Evolutionary conservation across 1,140 invertebrate genomes (phyloP).

Genomic region (Tetragnatha versicolor): DNA sequence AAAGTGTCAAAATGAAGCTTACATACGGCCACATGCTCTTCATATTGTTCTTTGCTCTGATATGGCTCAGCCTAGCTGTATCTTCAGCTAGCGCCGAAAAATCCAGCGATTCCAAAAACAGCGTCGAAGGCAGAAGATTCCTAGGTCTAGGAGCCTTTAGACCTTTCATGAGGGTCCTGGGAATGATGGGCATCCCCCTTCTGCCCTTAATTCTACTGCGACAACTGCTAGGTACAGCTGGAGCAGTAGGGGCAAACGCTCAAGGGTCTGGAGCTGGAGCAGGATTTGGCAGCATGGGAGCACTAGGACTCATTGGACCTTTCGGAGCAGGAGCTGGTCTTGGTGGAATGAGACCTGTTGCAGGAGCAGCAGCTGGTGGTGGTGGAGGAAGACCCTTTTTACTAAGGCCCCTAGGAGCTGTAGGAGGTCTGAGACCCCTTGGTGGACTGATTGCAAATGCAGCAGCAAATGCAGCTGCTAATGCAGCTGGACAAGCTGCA

Average conservation of each 20-base stretch:
- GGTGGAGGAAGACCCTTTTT: not conserved
- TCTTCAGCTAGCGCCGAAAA: not conserved
- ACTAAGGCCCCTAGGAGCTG: constrained; percentile 4
- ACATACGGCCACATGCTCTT: not conserved
- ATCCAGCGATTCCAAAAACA: not conserved
- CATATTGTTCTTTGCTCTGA: not conserved
- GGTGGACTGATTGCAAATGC: no score
- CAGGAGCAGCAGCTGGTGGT: not conserved
- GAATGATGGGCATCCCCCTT: constrained; percentile 51
- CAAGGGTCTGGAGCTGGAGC: constrained; percentile 36
- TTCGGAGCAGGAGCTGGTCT: constrained; percentile 45
- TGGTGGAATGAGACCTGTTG: not conserved
- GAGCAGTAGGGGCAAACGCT: not conserved
- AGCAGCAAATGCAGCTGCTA: constrained; percentile 15
- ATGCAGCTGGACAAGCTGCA: constrained; percentile 2
- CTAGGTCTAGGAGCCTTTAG: constrained; percentile 27
- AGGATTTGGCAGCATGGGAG: constrained; percentile 48
- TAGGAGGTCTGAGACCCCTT: constrained; percentile 24
- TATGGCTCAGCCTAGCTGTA: constrained; percentile 25
- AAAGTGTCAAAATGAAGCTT: constrained; percentile 20
- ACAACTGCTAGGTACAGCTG: not conserved
- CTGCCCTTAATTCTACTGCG: constrained; percentile 24
- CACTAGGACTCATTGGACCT: constrained; percentile 43
- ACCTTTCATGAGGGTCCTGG: constrained; percentile 47
- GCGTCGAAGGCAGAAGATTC: constrained; percentile 28